These are phyloP conservation scores for Fregetta grallaria DNA, from an alignment of 2,113 vertebrate species.

Conservation along the genomic window DNA sequence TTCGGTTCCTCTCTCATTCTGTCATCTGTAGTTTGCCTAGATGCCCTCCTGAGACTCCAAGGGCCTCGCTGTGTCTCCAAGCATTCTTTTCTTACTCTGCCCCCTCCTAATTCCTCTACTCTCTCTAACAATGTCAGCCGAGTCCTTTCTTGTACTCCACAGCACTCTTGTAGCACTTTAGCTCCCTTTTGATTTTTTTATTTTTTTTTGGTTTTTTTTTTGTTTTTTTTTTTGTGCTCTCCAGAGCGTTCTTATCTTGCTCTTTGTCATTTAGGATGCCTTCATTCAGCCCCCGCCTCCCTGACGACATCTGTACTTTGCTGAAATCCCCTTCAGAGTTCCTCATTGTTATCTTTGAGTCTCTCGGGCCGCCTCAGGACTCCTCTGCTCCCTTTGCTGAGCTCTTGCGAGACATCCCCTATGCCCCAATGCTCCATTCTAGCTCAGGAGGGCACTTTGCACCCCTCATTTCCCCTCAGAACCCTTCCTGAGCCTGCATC, in stretches of 20 bases:
- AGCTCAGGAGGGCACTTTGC: not conserved
- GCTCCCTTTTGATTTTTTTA: not conserved
- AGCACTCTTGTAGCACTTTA: not conserved
- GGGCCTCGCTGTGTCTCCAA: too few species aligned
- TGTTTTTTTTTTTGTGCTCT: not conserved
- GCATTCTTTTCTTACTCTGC: not conserved
- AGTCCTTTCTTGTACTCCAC: not conserved
- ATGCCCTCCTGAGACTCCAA: not conserved
- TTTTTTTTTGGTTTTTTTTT: too few species aligned
- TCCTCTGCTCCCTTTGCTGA: not conserved
- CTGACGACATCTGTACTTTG: not conserved
- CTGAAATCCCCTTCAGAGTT: not conserved
- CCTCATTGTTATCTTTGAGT: not conserved
- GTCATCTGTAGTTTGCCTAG: not conserved
- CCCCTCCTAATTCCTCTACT: not conserved
- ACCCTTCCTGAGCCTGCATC: not conserved
- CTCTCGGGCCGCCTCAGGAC: not conserved
- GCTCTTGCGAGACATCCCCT: fast-evolving
- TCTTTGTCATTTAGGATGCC: not conserved
- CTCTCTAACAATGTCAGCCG: not conserved
- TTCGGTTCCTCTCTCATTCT: not conserved
- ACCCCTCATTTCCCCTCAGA: not conserved
- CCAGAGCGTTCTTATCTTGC: not conserved
- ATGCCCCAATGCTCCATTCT: not conserved
- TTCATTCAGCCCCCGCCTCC: not conserved